Conservation (phyloP, 2,888 invertebrate species). For the Lasioglossum pauxillum region DNA sequence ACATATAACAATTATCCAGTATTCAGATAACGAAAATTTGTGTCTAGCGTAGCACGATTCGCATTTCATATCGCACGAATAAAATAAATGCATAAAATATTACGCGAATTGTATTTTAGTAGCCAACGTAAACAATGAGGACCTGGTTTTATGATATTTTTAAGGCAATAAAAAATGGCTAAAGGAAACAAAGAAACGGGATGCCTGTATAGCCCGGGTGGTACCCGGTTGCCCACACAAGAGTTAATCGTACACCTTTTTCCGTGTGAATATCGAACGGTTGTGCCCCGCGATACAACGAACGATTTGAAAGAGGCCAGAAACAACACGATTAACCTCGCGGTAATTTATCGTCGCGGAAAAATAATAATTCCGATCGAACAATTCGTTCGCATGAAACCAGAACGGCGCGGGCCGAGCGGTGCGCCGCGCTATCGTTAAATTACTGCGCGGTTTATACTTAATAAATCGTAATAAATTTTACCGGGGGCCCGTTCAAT, state of each 20-base stretch:
- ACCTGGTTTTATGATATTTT: neutral
- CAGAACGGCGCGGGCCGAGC: neutral
- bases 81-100: neutral
- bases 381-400: neutral
- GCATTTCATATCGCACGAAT: neutral
- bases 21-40: neutral
- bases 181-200: constrained; percentile 2
- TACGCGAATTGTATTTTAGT: neutral
- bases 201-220: neutral
- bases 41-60: neutral
- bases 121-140: neutral
- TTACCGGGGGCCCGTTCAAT: constrained; percentile 40
- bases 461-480: constrained; percentile 67
- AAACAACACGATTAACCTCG: neutral
- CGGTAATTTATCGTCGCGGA: constrained; percentile 15
- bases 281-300: neutral
- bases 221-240: neutral
- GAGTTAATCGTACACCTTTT: constrained; percentile 7
- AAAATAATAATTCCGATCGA: constrained; percentile 22
- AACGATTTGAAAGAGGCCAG: neutral
- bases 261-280: neutral
- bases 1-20: neutral
- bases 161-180: neutral
- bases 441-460: constrained; percentile 44
- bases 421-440: constrained; percentile 26